Conservation (phyloP, 2,113 vertebrate species). For the Arenaria interpres region DNA sequence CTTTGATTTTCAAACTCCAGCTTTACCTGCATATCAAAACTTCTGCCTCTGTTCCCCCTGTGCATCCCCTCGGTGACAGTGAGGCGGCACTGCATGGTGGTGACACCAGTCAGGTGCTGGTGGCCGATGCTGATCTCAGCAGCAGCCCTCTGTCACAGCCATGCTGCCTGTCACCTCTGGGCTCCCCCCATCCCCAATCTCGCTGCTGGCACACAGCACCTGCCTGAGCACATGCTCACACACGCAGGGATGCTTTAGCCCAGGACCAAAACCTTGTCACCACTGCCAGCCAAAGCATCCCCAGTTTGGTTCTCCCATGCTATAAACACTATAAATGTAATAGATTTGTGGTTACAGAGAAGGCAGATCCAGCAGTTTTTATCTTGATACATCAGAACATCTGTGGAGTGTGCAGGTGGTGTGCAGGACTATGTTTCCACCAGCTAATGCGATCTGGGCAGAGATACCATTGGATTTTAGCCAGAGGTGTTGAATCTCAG, state of each 20-base stretch:
- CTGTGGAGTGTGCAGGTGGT: neutral
- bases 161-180: neutral
- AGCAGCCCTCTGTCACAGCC: neutral
- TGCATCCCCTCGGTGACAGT: neutral
- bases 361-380: neutral
- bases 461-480: neutral
- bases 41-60: neutral
- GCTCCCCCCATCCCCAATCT: accelerated
- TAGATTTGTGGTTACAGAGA: neutral
- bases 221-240: neutral
- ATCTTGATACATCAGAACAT: neutral
- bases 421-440: neutral
- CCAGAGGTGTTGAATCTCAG: neutral
- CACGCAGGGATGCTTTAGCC: neutral
- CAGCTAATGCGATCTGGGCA: neutral
- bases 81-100: neutral
- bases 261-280: neutral
- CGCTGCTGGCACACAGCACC: neutral
- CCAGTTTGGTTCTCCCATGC: accelerated
- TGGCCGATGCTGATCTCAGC: neutral
- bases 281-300: neutral
- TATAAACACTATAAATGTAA: neutral
- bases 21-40: neutral
- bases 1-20: neutral
- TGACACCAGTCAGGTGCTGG: neutral